phyloP scores from a whole-genome alignment of 2,888 invertebrate genomes.

The Sminthurinus aureus region DNA sequence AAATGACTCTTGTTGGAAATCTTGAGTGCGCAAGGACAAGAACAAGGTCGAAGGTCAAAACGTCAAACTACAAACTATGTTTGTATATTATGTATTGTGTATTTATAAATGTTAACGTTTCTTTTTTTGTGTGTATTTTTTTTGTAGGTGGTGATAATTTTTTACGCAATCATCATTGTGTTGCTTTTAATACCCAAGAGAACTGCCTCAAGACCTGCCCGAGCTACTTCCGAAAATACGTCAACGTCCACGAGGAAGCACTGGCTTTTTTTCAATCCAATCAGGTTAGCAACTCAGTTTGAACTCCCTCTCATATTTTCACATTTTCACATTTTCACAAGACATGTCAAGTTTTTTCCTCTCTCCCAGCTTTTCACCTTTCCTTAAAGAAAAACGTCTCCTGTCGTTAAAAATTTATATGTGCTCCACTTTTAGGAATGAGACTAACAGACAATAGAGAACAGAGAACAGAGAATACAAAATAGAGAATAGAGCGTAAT shows the following conservation, averaged over 20 bases:
- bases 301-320: background rate
- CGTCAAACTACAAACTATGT: no score
- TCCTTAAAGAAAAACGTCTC: background rate
- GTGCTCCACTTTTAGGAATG: no score
- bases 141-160: slow-evolving; percentile 62
- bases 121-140: background rate
- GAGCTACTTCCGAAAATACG: slow-evolving; percentile 31
- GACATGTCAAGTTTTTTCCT: background rate
- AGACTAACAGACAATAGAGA: no score
- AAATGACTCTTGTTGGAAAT: no score
- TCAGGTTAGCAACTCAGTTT: slow-evolving; percentile 44
- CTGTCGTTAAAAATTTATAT: background rate
- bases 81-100: background rate
- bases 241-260: slow-evolving; percentile 53
- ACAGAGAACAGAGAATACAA: no score
- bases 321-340: no score
- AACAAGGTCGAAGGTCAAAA: no score
- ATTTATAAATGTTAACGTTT: no score
- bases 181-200: slow-evolving; percentile 62
- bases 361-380: no score
- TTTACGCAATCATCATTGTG: slow-evolving; percentile 62
- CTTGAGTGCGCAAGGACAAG: no score
- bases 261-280: slow-evolving; percentile 60
- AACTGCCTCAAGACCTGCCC: slow-evolving; percentile 11
- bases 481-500: no score